Evolutionary conservation across 2,888 invertebrate species (phyloP).

Genomic region (Pelosia muscerda): DNA sequence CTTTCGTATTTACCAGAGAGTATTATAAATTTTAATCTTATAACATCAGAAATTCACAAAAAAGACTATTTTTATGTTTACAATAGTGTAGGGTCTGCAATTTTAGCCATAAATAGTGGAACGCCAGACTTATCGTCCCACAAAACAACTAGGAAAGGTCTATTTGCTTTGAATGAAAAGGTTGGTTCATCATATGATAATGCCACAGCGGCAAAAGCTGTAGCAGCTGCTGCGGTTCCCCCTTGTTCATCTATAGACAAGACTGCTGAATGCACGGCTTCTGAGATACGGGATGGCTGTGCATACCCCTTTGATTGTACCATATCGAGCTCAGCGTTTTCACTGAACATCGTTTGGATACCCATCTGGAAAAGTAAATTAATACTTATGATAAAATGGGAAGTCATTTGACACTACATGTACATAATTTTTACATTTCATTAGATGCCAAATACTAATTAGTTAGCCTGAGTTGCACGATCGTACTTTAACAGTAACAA

Average conservation of each 20-base stretch:
- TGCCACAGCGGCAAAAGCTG: conserved; percentile 78
- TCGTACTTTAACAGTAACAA: no score
- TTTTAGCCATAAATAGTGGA: conserved; percentile 83
- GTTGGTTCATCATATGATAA: conserved; percentile 76
- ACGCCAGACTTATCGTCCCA: conserved; percentile 77
- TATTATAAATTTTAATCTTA: conserved; percentile 32
- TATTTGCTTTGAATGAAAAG: conserved; percentile 71
- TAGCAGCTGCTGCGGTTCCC: conserved; percentile 80
- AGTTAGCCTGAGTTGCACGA: no score
- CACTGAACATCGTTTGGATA: conserved; percentile 73
- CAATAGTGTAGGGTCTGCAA: conserved; percentile 72
- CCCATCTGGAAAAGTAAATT: conserved; percentile 71
- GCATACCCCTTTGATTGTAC: conserved; percentile 60
- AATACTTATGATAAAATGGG: neutral
- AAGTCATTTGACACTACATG: neutral
- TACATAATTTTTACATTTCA: neutral
- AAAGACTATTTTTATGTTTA: conserved; percentile 21
- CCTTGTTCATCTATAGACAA: conserved; percentile 85
- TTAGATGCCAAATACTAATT: neutral
- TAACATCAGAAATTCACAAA: conserved; percentile 15
- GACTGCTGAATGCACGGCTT: conserved; percentile 81
- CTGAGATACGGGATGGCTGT: conserved; percentile 69
- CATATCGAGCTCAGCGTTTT: conserved; percentile 67
- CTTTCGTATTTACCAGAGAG: conserved; percentile 26
- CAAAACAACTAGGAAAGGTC: conserved; percentile 83